Evolutionary conservation across 2,888 invertebrate species (phyloP), one percentile per base, ranked within the genome.

Genomic region (Acanthosepion esculentum): DNA sequence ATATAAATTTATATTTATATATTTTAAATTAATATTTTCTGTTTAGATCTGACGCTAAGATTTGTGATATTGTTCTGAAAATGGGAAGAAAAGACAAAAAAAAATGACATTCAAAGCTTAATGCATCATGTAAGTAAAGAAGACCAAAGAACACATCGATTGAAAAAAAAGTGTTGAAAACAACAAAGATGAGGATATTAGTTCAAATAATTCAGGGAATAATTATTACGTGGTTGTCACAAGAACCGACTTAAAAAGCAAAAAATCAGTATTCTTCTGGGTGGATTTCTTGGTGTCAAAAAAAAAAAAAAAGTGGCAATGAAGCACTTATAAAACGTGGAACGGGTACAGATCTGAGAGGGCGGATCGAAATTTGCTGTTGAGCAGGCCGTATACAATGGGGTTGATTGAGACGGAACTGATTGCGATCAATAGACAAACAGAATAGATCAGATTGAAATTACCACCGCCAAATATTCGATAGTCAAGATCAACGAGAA

Each of bases 391-490:
- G 94, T 97, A 97, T 48, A 97, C 95, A 18, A 97, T 95, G 0
- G 97, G 97, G 95, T 97, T 97, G 33, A 96, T 94, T 91, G 96
- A 96, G 3, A 97, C 96, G 0, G 97, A 97, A 59, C 96, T 95
- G 97, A 97, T 97, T 50, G 97, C 97, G 29, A 96, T 95, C 0
- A 97, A 95, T 29, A 97, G 96, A 92, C 96, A 96, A 41, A 96
- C 95, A 26, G 96, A 96, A 95, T 96, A 96, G n/a, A 96, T 95
- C n/a, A 97, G 96, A 96, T 98, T 97, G 94, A 98, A 97, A 94
- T 96, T 95, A 94, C 95, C 95, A 95, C 96, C 95, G 94, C 96
- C 95, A 94, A 97, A 96, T 20, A 97, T 95, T 8, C 94, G 94
- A 92, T 96, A 96, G 91, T 97, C 95, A 94, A 97, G 96, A 94